Base-by-base conservation (phyloP, 1,140 invertebrate species). In the Papilio xuthus region DNA sequence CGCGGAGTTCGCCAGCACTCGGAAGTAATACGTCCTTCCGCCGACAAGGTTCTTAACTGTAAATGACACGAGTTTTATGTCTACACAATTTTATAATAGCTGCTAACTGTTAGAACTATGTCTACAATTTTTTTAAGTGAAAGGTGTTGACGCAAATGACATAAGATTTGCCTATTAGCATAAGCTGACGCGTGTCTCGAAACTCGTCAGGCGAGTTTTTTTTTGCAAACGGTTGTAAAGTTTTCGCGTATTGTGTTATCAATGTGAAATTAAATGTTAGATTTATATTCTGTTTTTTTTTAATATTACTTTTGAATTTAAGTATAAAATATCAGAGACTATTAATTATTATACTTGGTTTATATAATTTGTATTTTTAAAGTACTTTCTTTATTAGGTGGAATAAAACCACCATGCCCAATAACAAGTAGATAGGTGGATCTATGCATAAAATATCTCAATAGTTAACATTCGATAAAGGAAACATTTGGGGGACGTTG, bases 31-130 rank as follows among this genome's bases (percentile, higher is more conserved):
- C 73, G 97, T 98, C 84, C 97, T 95, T 78, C 97, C 98, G 82
- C 97, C 97, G 81, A 97, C 97, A 90, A 98, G 93, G 94, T 98
- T 98, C 95, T 98, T 98, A 81, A 98, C 98, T 98, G 95, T 60
- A n/a, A 63, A 76, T n/a, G 15, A 75, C 15, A 41, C 44, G 47
- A 37, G 26, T 60, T 37, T 37, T 26, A 60, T 23, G 12, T 63
- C 60, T 15, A 63, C 28, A 28, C 10, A 23, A 28, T 63, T 67
- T 26, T 28, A 67, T 67, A 60, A 60, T 26, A 50, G 18, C 47
- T 50, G 47, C 18, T 50, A 67, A 67, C 23, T 67, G 26, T 15
- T 67, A 28, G 56, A 60, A 9, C n/a, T 23, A 20, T 56, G 15
- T 18, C 47, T 13, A 26, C 13, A 67, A 67, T 18, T 28, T 67